phyloP scores from a whole-genome alignment of 2,797 vertebrate species.

The Lepus oiostolus region DNA sequence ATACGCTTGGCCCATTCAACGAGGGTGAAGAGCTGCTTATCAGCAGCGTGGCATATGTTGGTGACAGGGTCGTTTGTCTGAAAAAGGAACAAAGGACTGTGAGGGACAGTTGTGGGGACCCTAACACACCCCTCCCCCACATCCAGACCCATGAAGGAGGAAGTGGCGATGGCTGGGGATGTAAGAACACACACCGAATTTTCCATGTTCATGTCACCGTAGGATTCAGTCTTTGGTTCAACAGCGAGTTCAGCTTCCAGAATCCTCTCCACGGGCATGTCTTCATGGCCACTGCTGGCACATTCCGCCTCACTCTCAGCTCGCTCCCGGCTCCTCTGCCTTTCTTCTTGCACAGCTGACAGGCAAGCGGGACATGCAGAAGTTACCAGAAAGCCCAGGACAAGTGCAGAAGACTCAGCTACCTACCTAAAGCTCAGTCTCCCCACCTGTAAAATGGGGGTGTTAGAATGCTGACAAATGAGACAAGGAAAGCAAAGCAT shows the following conservation, averaged over 20 bases:
- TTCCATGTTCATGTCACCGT: conserved; percentile 88
- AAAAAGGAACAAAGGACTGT: neutral
- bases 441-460: neutral
- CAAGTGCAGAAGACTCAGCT: accelerated
- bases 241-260: conserved; percentile 97
- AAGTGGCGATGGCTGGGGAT: accelerated
- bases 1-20: conserved; percentile 99
- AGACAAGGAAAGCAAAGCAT: neutral
- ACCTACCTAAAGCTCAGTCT: neutral
- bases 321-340: conserved; percentile 96
- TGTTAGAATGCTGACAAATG: neutral
- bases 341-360: conserved; percentile 97
- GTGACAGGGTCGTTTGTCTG: conserved; percentile 98
- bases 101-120: neutral
- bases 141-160: neutral
- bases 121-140: accelerated
- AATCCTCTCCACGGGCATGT: conserved; percentile 98
- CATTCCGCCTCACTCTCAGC: conserved; percentile 94
- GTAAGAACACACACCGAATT: conserved; percentile 91
- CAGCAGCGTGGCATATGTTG: conserved; percentile 98
- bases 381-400: neutral
- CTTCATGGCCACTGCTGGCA: conserved; percentile 92
- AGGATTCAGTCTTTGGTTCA: conserved; percentile 96
- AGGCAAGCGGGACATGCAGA: neutral
- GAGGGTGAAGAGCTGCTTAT: conserved; percentile 98